Evolutionary conservation across 2,113 vertebrate species (phyloP), one percentile per base, ranked within the genome.

Genomic region (Ranitomeya imitator): DNA sequence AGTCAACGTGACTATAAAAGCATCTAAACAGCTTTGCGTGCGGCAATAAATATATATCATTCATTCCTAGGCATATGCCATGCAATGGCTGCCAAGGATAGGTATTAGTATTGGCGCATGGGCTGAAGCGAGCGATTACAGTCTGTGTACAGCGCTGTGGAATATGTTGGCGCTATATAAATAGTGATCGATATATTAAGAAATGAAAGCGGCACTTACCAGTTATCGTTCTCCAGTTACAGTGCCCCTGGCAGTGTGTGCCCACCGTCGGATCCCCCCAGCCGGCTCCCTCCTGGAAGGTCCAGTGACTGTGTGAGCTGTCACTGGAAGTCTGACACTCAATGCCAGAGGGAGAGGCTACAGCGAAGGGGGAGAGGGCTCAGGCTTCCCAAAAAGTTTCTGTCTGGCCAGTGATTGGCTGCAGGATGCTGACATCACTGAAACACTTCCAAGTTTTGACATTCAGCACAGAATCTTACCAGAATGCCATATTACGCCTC

Each of bases 341-440:
- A 85, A 77, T 85, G 81, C 73, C 73, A 79, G 87, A 16, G 82
- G 87, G 87, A 79, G 87, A 78, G 87, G 73, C 87, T 63, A 67
- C 16, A 15, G 12, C 79, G 60, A 63, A 67, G 81, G 73, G 37
- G 69, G 55, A 87, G 77, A 81, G 78, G 14, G 51, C 71, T 23
- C 12, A 59, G 9, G 60, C 57, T 63, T 83, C 61, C 87, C 87
- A 76, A 88, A 88, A 88, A 79, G 45, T 69, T 52, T 85, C n/a
- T 57, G 23, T 52, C 73, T 6, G 51, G 6, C 65, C 60, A 59
- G 60, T 52, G 12, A 88, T 88, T 88, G 87, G 87, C 57, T 79
- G 61, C 73, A 57, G 37, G 21, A 54, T 67, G 37, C 8, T 85
- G 87, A 88, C 87, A 88, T 85, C 87, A 84, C 37, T 16, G n/a